phyloP scores from a whole-genome alignment of 1,140 invertebrate genomes.

The Epicauta chinensis region DNA sequence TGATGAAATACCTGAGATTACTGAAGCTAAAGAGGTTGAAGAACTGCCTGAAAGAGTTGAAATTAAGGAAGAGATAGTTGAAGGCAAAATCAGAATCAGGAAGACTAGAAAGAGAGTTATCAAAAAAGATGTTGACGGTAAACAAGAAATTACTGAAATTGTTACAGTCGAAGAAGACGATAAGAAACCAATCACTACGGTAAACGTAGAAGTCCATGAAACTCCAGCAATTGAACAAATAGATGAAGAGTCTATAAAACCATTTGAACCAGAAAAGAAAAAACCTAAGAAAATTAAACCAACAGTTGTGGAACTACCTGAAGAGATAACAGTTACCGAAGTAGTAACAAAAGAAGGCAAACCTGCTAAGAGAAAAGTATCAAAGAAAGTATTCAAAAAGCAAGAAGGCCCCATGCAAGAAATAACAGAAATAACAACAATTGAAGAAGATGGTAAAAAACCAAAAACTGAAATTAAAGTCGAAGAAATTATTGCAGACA shows the following conservation, averaged over 20 bases:
- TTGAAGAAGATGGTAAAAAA: conserved; percentile 43
- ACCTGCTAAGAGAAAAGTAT: conserved; percentile 21
- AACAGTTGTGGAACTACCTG: conserved; percentile 41
- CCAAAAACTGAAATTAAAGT: conserved; percentile 39
- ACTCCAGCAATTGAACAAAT: conserved; percentile 1
- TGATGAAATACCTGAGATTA: conserved; percentile 36
- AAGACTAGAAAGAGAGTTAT: conserved; percentile 39
- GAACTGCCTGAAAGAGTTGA: conserved; percentile 38
- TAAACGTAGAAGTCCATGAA: conserved; percentile 32
- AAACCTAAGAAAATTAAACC: conserved; percentile 12
- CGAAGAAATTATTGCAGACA: conserved; percentile 36
- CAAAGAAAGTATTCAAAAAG: conserved; percentile 20
- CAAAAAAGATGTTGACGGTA: conserved; percentile 39
- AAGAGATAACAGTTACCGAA: conserved; percentile 18
- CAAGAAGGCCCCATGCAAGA: conserved; percentile 36
- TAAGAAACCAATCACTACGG: conserved; percentile 40
- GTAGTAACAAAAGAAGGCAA: conserved; percentile 6
- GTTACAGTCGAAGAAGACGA: conserved; percentile 47
- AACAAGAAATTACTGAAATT: conserved; percentile 46
- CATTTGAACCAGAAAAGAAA: conserved; percentile 21
- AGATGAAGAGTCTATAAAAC: conserved; percentile 38
- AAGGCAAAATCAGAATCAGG: conserved; percentile 36
- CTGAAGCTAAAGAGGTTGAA: conserved; percentile 35
- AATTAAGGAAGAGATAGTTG: conserved; percentile 36
- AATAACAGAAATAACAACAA: conserved; percentile 42